phyloP scores from a whole-genome alignment of 2,888 invertebrate species.

The Blera fallax region DNA sequence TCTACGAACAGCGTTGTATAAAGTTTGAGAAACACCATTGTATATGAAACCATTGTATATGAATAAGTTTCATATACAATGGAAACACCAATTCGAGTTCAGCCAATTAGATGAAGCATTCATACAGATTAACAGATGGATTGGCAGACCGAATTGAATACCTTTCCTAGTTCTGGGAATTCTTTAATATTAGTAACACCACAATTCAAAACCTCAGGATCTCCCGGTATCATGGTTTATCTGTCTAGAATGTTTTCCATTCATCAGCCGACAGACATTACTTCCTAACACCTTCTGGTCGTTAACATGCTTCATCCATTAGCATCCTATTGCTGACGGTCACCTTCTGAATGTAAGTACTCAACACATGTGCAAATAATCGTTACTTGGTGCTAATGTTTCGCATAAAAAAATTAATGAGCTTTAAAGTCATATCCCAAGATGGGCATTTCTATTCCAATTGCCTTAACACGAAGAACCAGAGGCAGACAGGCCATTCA shows the following conservation, averaged over 20 bases:
- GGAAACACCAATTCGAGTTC: too few relatives aligned
- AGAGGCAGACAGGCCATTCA: background rate
- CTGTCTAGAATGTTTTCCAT: background rate
- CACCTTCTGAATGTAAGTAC: background rate
- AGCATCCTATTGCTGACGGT: background rate
- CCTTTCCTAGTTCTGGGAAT: too few relatives aligned
- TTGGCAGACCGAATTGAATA: too few relatives aligned
- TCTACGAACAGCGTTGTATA: too few relatives aligned
- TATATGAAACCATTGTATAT: too few relatives aligned
- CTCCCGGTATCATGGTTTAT: too few relatives aligned
- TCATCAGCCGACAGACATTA: background rate
- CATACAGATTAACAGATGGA: too few relatives aligned
- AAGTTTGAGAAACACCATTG: too few relatives aligned
- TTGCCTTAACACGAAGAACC: background rate
- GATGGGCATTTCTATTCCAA: constrained; percentile 18
- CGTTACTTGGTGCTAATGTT: constrained; percentile 12
- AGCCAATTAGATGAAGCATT: too few relatives aligned
- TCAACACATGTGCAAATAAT: background rate
- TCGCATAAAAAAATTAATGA: constrained; percentile 17
- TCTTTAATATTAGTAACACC: too few relatives aligned
- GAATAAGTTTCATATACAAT: too few relatives aligned
- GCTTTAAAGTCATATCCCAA: constrained; percentile 16
- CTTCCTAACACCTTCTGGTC: background rate
- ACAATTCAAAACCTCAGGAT: too few relatives aligned
- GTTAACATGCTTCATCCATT: background rate